Evolutionary conservation across 2,113 vertebrate genomes (phyloP).

Genomic region (Chamaea fasciata): DNA sequence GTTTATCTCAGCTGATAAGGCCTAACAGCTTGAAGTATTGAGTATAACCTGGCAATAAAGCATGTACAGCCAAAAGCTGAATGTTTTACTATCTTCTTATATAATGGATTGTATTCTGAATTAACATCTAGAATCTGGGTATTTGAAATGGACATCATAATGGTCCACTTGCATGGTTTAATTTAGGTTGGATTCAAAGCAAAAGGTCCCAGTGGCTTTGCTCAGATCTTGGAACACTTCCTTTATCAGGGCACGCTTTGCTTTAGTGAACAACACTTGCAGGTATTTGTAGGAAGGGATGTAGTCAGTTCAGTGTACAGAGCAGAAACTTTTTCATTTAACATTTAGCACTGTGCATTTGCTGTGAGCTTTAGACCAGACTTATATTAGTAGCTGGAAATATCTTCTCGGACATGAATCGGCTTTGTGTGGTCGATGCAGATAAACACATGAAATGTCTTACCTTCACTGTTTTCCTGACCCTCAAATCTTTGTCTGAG

Average conservation of each 20-base stretch:
- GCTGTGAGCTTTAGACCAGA: neutral
- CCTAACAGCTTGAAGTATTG: neutral
- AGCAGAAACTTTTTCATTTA: neutral
- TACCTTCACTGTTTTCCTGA: neutral
- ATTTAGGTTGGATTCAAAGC: slow-evolving; percentile 16
- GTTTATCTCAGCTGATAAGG: neutral
- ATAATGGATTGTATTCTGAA: neutral
- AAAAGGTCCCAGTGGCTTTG: neutral
- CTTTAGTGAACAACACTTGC: neutral
- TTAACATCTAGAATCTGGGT: neutral
- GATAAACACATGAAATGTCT: neutral
- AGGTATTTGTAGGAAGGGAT: neutral
- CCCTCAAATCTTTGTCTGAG: neutral
- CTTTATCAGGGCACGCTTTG: neutral
- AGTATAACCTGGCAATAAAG: neutral
- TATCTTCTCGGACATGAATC: neutral
- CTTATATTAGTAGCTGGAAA: neutral
- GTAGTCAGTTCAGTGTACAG: neutral
- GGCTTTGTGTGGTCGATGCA: fast-evolving
- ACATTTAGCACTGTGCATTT: neutral
- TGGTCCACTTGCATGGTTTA: neutral
- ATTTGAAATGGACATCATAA: neutral
- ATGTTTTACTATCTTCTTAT: neutral
- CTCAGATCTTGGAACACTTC: slow-evolving; percentile 10
- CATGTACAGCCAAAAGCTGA: neutral